Conservation (phyloP, 2,888 invertebrate species). For the Neocrepidodera transversa region DNA sequence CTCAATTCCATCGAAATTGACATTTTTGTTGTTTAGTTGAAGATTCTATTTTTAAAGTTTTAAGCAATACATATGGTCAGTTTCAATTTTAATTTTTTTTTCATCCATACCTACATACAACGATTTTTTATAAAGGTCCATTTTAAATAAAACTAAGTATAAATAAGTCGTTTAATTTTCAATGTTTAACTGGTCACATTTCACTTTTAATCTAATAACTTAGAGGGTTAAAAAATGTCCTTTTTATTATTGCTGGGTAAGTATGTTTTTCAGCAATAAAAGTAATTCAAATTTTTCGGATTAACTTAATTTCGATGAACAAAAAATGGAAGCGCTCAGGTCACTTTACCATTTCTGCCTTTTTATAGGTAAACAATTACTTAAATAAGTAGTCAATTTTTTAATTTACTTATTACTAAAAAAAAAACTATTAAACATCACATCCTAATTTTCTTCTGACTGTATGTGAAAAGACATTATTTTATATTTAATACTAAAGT, state of each 20-base stretch:
- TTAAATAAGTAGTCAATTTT: conserved; percentile 40
- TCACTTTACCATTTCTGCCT: conserved; percentile 60
- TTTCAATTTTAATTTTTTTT: no score
- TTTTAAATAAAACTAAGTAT: not conserved
- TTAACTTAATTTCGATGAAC: conserved; percentile 8
- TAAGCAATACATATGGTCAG: not conserved
- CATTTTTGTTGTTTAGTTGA: not conserved
- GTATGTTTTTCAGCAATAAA: not conserved
- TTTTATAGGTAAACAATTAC: conserved; percentile 44
- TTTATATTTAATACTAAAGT: no score
- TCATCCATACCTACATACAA: conserved; percentile 7
- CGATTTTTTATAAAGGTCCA: conserved; percentile 13
- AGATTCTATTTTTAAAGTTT: not conserved
- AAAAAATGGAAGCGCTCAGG: conserved; percentile 57
- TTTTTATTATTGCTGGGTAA: no score
- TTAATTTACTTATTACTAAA: conserved; percentile 24
- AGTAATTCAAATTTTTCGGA: conserved; percentile 22
- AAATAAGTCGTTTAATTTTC: conserved; percentile 1
- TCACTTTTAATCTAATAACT: no score
- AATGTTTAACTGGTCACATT: no score
- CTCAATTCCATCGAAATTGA: not conserved
- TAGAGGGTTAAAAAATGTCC: no score
- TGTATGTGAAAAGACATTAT: not conserved
- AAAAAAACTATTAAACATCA: conserved; percentile 13
- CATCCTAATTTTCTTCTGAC: conserved; percentile 2